These are phyloP conservation scores for Leptinotarsa rubiginosa DNA, from an alignment of 2,888 invertebrate genomes.

Conservation along the genomic window DNA sequence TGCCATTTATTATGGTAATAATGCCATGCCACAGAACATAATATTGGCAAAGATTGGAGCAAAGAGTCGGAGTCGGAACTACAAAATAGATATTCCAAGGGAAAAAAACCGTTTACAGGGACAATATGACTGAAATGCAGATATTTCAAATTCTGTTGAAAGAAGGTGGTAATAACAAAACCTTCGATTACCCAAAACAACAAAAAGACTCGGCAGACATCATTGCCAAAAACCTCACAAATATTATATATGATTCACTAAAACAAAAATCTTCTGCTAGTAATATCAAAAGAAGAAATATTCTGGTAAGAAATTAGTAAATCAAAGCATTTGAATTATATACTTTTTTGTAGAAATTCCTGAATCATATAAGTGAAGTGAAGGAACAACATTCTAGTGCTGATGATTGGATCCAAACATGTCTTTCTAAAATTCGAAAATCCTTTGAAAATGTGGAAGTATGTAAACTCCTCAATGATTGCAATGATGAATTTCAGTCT, in stretches of 20 bases:
- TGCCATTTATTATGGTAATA: no score
- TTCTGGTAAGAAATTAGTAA: conserved; percentile 43
- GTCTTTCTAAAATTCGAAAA: conserved; percentile 27
- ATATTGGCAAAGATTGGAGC: no score
- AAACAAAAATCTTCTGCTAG: conserved; percentile 48
- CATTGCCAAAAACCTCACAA: conserved; percentile 46
- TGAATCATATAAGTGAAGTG: conserved; percentile 42
- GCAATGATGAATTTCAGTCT: conserved; percentile 31
- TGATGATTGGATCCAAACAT: conserved; percentile 37
- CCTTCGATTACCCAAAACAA: conserved; percentile 46
- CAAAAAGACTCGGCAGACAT: conserved; percentile 42
- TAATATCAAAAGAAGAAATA: conserved; percentile 44
- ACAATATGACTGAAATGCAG: conserved; percentile 42
- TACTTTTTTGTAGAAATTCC: conserved; percentile 42
- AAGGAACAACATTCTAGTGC: conserved; percentile 31
- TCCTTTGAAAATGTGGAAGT: conserved; percentile 26
- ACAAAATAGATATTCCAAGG: no score
- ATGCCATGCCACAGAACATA: no score
- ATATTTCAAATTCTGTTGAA: conserved; percentile 46
- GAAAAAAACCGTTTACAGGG: no score
- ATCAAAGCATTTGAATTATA: conserved; percentile 15
- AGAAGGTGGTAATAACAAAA: conserved; percentile 30
- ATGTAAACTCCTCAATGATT: conserved; percentile 16
- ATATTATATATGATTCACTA: conserved; percentile 47
- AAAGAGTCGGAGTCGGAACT: no score